Base-by-base conservation (phyloP, 2,797 vertebrate species). In the Gambelia wislizenii region DNA sequence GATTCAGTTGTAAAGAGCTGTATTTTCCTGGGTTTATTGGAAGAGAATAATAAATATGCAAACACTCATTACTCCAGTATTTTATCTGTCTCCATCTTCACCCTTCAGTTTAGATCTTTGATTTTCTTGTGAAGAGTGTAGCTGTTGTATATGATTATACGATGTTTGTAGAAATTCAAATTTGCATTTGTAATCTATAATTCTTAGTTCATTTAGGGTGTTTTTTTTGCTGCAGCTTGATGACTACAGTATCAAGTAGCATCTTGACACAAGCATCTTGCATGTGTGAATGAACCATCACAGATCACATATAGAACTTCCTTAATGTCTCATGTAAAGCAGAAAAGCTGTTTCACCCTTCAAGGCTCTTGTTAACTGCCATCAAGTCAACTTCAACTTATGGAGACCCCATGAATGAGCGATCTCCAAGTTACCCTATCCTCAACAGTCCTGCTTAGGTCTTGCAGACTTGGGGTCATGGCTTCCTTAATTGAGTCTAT, bases 1-100 rank as follows among this genome's bases (percentile, higher is more conserved):
- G 85, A 84, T 59, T 33, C 82, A 87, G 76, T 16, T 91, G 36
- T 77, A 86, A 93, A 67, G n/a, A 74, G 18, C 25, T 85, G 30
- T 2, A 6, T 59, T 91, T 27, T 83, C 91, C 85, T 88, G 90
- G 69, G 42, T 92, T 82, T 86, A 30, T 27, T 84, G 4, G 83
- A 89, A 52, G 52, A 14, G 16, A 36, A 83, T 1, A 0, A 0
- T 27, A 69, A 0, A 76, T 91, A 20, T 85, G 76, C 0, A 9
- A 54, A 88, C 74, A 64, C 8, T 39, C 4, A 39, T 36, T 44
- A 30, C 33, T 72, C 14, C 69, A 79, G 16, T 20, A 42, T 69
- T 44, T 12, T 42, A 25, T 61, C 56, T 49, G 49, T 49, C 54
- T 67, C 33, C 10, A 25, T 42, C n/a, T 33, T 90, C 83, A 86